Conservation (phyloP, 2,888 invertebrate species). For the Erebia aethiops region DNA sequence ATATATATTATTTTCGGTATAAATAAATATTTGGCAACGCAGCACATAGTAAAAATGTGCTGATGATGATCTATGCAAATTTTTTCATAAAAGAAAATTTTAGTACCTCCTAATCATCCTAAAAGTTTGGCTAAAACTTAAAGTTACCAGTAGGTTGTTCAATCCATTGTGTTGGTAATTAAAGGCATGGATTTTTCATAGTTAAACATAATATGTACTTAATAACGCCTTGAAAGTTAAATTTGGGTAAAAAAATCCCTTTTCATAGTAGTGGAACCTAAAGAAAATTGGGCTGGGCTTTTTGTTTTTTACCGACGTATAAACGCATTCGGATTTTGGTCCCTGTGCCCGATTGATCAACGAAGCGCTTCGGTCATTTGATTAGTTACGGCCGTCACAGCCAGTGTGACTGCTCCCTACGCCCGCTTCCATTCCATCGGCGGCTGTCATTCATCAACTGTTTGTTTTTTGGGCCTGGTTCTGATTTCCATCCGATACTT, state of each 20-base stretch:
- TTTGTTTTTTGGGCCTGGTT: constrained; percentile 48
- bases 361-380: constrained; percentile 49
- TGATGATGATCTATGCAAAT: too few species aligned
- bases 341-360: constrained; percentile 46
- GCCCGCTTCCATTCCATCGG: constrained; percentile 38
- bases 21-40: too few species aligned
- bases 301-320: neutral
- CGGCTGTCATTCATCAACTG: constrained; percentile 51
- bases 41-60: too few species aligned
- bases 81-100: too few species aligned
- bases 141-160: too few species aligned
- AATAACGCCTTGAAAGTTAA: too few species aligned
- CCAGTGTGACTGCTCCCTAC: constrained; percentile 28
- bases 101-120: too few species aligned
- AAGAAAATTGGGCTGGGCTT: neutral
- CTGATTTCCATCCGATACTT: constrained; percentile 26
- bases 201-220: too few species aligned
- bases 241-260: neutral
- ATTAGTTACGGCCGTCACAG: constrained; percentile 47
- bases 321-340: constrained; percentile 17
- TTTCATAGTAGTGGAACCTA: neutral
- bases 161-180: too few species aligned
- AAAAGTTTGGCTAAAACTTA: too few species aligned
- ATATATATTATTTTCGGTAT: too few species aligned
- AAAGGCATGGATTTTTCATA: too few species aligned